Evolutionary conservation across 2,113 vertebrate genomes (phyloP).

Genomic region (Aspiorhynchus laticeps): DNA sequence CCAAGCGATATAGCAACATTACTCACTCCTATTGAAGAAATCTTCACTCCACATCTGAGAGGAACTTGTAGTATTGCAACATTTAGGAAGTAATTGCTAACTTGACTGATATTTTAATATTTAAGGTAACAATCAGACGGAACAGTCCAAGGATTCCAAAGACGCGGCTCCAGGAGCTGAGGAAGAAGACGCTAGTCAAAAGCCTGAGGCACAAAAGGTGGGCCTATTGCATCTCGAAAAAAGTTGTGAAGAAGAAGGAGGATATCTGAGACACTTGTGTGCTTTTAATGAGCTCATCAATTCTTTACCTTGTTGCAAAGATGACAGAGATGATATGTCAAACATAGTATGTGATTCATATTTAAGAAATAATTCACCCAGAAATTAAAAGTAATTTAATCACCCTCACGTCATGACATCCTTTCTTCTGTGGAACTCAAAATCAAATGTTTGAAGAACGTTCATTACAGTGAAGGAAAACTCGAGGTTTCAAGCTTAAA

Average conservation of each 20-base stretch:
- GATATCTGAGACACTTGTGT: conserved; percentile 13
- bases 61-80: conserved; percentile 11
- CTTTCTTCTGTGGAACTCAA: not conserved
- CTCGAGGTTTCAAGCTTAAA: not conserved
- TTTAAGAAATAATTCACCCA: not conserved
- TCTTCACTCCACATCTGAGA: conserved; percentile 47
- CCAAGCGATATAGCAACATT: conserved; percentile 29
- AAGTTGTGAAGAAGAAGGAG: not conserved
- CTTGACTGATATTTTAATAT: not conserved
- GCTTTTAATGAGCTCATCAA: conserved; percentile 15
- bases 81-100: conserved; percentile 8
- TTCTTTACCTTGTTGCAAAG: conserved; percentile 15
- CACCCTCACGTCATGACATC: not conserved
- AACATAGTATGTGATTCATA: not conserved
- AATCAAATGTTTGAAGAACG: not conserved
- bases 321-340: not conserved
- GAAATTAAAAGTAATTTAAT: not conserved
- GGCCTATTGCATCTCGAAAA: conserved; percentile 1
- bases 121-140: conserved; percentile 48
- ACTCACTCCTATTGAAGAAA: conserved; percentile 32
- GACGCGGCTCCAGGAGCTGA: conserved; percentile 52
- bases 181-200: conserved; percentile 47
- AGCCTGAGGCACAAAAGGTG: conserved; percentile 66
- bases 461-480: not conserved
- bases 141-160: conserved; percentile 62